These are phyloP conservation scores for Podarcis cretensis DNA, from an alignment of 2,113 vertebrate species.

Conservation along the genomic window DNA sequence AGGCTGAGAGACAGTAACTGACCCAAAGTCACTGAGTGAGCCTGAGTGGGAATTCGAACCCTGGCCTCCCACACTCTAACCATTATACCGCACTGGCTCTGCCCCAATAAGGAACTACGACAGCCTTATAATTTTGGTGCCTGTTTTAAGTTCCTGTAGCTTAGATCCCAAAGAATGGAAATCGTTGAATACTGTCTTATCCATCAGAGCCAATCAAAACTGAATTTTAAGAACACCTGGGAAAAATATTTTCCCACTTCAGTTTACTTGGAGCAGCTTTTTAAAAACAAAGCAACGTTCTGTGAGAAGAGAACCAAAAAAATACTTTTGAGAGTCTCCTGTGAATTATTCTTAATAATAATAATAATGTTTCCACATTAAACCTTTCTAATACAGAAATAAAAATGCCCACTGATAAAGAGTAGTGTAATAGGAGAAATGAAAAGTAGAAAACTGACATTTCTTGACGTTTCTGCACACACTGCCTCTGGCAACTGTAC, in stretches of 20 bases:
- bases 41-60: neutral
- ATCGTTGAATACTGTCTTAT: neutral
- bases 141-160: neutral
- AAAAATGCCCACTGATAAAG: neutral
- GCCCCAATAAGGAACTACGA: neutral
- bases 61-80: neutral
- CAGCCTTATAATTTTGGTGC: neutral
- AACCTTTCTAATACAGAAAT: neutral
- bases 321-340: conserved; percentile 3
- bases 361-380: neutral
- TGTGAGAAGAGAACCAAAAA: neutral
- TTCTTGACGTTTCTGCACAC: neutral
- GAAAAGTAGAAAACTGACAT: neutral
- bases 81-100: no score
- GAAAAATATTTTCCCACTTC: neutral
- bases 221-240: neutral
- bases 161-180: neutral
- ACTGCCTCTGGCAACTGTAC: neutral
- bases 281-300: neutral
- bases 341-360: neutral
- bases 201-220: neutral
- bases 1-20: no score
- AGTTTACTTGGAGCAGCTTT: neutral
- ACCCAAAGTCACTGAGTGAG: no score
- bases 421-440: neutral